These are phyloP conservation scores for Parascotia fuliginaria DNA, from an alignment of 2,888 invertebrate species.

Conservation along the genomic window DNA sequence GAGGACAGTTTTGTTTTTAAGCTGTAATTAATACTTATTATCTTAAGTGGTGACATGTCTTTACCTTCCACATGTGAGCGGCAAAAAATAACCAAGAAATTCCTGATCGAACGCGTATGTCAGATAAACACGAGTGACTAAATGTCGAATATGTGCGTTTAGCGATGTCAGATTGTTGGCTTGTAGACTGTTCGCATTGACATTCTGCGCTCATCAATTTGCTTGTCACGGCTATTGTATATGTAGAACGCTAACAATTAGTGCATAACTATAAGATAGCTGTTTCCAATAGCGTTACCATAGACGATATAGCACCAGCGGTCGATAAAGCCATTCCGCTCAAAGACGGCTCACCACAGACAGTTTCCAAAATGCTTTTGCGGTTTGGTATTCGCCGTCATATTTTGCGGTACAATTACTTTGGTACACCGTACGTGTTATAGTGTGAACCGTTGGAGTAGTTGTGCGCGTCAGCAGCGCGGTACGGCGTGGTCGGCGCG, in stretches of 20 bases:
- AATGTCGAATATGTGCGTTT: constrained; percentile 4
- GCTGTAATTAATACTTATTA: constrained; percentile 1
- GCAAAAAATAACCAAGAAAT: neutral
- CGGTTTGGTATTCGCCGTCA: constrained; percentile 67
- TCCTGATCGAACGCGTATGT: constrained; percentile 1
- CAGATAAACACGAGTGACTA: constrained; percentile 2
- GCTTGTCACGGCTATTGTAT: constrained; percentile 38
- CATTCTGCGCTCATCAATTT: no score
- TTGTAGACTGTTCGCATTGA: no score
- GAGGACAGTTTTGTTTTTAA: neutral
- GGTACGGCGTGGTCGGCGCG: constrained; percentile 22
- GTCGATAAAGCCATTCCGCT: constrained; percentile 71
- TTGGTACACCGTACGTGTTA: constrained; percentile 46
- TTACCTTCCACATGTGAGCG: neutral
- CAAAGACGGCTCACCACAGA: constrained; percentile 63
- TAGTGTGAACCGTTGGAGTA: constrained; percentile 56
- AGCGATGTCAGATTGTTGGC: no score
- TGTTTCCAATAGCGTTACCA: constrained; percentile 51
- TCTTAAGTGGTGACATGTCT: neutral
- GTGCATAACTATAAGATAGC: constrained; percentile 54
- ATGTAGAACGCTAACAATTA: constrained; percentile 53
- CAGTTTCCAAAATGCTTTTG: constrained; percentile 69
- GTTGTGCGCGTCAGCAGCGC: constrained; percentile 35
- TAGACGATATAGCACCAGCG: constrained; percentile 45
- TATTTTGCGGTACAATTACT: constrained; percentile 61